Percentiles rank a stretch among this genome's conserved stretches.
These are phyloP conservation scores for Patiria miniata DNA, from an alignment of 35 echinoderm and acorn worm genomes.

Conservation along the genomic window DNA sequence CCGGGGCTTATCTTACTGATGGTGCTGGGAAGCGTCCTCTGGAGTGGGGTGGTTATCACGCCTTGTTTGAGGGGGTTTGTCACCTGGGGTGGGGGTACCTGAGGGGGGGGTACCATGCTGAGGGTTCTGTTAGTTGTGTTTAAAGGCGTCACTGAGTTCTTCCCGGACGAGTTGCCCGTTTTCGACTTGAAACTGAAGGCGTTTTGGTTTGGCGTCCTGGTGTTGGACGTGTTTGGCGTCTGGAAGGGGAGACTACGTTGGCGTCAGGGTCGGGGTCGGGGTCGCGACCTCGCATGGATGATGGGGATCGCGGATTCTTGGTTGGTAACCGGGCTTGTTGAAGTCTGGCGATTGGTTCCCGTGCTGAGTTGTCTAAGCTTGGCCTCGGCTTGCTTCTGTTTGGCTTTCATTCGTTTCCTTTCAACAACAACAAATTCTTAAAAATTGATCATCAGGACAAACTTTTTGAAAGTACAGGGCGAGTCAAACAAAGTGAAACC, in stretches of 20 bases:
- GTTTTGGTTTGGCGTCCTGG: background rate
- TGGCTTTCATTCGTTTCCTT: conserved; percentile 79
- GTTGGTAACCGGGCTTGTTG: background rate
- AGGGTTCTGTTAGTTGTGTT: background rate
- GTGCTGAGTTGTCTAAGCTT: conserved; percentile 39
- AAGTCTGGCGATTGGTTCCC: background rate
- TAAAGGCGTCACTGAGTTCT: background rate
- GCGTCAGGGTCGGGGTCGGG: background rate
- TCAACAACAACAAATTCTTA: no score
- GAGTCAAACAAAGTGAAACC: no score
- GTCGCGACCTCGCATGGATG: background rate
- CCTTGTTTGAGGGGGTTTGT: conserved; percentile 13
- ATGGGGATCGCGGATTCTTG: background rate
- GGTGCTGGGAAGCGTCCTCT: background rate
- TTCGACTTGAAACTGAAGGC: conserved; percentile 6
- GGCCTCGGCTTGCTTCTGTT: conserved; percentile 73
- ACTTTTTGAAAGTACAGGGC: no score
- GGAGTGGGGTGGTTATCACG: conserved; percentile 26
- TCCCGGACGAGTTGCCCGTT: background rate
- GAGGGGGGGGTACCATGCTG: background rate
- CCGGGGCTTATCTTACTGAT: conserved; percentile 11
- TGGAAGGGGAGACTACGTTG: background rate
- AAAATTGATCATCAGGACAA: no score
- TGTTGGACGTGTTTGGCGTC: background rate
- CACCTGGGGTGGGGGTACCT: no score